Evolutionary conservation across 1,140 invertebrate genomes (phyloP), one percentile per base, ranked within the genome.

Genomic region (Euborellia annulipes): DNA sequence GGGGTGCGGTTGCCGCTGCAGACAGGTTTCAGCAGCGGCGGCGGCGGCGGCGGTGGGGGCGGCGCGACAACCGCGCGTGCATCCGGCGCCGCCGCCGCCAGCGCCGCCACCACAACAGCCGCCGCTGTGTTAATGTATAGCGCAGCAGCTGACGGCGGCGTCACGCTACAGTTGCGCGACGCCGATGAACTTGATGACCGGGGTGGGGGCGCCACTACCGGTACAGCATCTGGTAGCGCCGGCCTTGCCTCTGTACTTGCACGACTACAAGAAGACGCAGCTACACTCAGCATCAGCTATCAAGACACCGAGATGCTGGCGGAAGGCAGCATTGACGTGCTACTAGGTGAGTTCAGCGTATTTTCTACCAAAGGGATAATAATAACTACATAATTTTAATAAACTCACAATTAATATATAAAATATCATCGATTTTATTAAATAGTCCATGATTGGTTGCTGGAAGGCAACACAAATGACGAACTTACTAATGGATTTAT

Each of bases 51-150:
- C 23, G 38, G n/a, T 17, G 23, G 23, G 23, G 11, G 11, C n/a
- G n/a, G n/a, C n/a, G n/a, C n/a, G n/a, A n/a, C n/a, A n/a, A n/a
- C n/a, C 23, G 23, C 23, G 23, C 23, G 23, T 27, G 23, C 23
- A 27, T 40, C 38, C 17, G 38, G 38, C 7, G 38, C 23, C 23
- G 23, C 18, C 30, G 30, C 34, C 18, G 32, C 34, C 7, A n/a
- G n/a, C n/a, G 23, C 23, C 42, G 47, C 43, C 0, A 45, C 47
- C 9, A 36, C 47, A 22, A 40, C 39, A 30, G 36, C 68, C 42
- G 65, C 66, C 44, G 68, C 68, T 46, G 67, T 70, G 55, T 69
- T 69, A 58, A 70, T 70, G 67, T 69, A 69, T 55, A 65, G 62
- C 50, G 53, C 58, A 48, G 58, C 60, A 43, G 65, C 62, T 22